Percentiles rank a stretch among this genome's conserved stretches.
phyloP scores from a whole-genome alignment of 2,113 vertebrate species.

The Orycteropus afer region DNA sequence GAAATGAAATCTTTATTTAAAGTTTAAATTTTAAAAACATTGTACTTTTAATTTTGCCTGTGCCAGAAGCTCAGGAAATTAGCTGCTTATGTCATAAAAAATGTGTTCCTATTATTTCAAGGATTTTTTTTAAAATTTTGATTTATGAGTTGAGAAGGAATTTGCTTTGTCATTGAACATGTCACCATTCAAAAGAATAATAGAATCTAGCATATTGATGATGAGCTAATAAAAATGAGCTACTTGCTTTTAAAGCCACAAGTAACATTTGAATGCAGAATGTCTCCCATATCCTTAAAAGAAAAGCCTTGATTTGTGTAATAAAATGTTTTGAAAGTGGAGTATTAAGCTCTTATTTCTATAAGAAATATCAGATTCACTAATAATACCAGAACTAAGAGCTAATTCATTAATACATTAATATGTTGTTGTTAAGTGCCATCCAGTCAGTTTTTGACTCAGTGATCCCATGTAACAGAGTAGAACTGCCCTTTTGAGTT shows the following conservation, averaged over 20 bases:
- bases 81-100: constrained; percentile 50
- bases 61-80: background rate
- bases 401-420: background rate
- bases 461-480: background rate
- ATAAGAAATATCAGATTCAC: background rate
- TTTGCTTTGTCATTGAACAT: constrained; percentile 11
- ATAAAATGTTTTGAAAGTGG: constrained; percentile 25
- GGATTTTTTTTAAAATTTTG: constrained; percentile 29
- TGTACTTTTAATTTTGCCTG: constrained; percentile 18
- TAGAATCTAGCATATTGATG: background rate
- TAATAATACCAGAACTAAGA: background rate
- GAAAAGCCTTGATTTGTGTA: background rate
- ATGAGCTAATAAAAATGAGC: constrained; percentile 9
- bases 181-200: constrained; percentile 5
- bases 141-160: constrained; percentile 34
- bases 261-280: constrained; percentile 33
- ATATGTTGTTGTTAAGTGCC: background rate
- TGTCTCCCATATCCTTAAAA: constrained; percentile 15
- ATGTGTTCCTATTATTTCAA: background rate
- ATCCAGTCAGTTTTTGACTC: background rate
- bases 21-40: background rate
- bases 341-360: constrained; percentile 7
- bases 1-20: constrained; percentile 20
- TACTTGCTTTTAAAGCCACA: constrained; percentile 2
- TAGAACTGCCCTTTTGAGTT: background rate